Percentiles rank a stretch among this genome's conserved stretches.
Conservation (phyloP, 2,888 invertebrate genomes). For the Drosophila pegasa region DNA sequence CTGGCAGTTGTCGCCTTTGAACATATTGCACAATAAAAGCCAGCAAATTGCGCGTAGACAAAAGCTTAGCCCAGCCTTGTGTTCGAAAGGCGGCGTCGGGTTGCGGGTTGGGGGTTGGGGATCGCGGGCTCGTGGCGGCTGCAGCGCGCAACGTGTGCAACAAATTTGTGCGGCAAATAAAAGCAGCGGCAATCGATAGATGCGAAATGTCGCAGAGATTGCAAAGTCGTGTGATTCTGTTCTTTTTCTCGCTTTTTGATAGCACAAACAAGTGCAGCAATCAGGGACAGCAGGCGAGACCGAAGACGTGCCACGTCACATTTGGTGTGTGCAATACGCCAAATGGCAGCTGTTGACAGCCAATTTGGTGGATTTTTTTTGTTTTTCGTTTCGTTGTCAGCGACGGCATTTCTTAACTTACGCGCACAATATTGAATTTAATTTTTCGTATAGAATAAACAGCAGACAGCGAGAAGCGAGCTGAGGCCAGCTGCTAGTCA, state of each 20-base stretch:
- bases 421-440: conserved; percentile 47
- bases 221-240: conserved; percentile 33
- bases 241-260: no score
- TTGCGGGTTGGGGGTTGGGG: no score
- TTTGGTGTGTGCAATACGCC: conserved; percentile 16
- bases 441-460: conserved; percentile 45
- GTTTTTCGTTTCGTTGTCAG: neutral
- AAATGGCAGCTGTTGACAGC: conserved; percentile 63
- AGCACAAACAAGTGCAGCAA: conserved; percentile 48
- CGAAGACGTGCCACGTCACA: conserved; percentile 27
- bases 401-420: conserved; percentile 38
- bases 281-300: conserved; percentile 23
- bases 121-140: conserved; percentile 8
- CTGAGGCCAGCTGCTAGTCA: conserved; percentile 12
- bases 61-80: conserved; percentile 19
- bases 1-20: conserved; percentile 57
- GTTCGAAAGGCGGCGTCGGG: neutral
- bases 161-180: conserved; percentile 52
- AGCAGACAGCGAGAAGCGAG: conserved; percentile 8
- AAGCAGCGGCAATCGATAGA: conserved; percentile 42
- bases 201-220: conserved; percentile 41
- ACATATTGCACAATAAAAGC: conserved; percentile 50
- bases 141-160: conserved; percentile 13
- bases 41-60: conserved; percentile 50
- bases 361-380: conserved; percentile 55